Base-by-base conservation (phyloP, 2,113 vertebrate species). In the Leucopsar rothschildi region DNA sequence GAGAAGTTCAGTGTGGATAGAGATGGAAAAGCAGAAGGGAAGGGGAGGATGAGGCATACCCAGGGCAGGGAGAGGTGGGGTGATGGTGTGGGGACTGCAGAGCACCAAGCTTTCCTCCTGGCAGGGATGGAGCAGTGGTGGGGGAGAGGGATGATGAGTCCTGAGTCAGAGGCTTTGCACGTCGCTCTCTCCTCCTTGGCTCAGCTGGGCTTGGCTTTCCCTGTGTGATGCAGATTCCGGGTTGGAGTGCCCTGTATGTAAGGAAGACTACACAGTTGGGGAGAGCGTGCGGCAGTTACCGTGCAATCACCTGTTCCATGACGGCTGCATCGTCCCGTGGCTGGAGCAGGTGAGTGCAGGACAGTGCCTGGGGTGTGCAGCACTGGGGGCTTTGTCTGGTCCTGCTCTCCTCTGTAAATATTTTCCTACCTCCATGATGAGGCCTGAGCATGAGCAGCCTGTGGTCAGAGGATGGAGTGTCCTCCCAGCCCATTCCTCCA, bases 221-320 rank as follows among this genome's bases (percentile, higher is more conserved):
- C n/a, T 95, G 50, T 11, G 0, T 1, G 5, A 2, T 17, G 0
- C 98, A 99, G 99, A 98, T 97, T 98, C 98, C 3, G 98, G 99
- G 88, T 97, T 99, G 68, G 99, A 99, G 97, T 99, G 99, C 94
- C 99, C 99, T 0, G 99, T 99, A 92, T 99, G 99, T 97, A 99
- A 99, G 98, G 99, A 99, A 66, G 99, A 99, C 94, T 99, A 99
- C 60, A 98, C 98, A 17, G 96, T 98, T 1, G 98, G 98, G 4
- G 99, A 99, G 84, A 98, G 70, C 0, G 99, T 99, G 89, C 98
- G 99, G 87, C 99, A 99, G 90, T 97, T 99, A 85, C 99, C 99
- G 3, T 99, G 99, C 98, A 99, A 99, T 97, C 99, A 99, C 93
- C 98, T 99, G 73, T 99, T 99, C 98, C 99, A 99, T 19, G 98